Conservation (phyloP, 2,113 vertebrate genomes). For the Regulus satrapa region DNA sequence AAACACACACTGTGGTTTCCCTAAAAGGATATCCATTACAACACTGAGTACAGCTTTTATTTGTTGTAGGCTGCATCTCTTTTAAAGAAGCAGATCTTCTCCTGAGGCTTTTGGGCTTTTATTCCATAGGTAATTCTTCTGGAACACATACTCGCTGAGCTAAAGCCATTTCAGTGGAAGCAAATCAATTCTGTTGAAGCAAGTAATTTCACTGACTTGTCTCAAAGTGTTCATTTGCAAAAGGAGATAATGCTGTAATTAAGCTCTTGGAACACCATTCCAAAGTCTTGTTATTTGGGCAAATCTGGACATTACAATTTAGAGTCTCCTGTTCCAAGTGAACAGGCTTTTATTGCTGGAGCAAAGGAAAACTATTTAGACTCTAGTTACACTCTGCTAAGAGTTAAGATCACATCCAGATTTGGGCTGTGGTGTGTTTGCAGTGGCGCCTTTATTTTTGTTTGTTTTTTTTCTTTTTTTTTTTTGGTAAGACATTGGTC, state of each 20-base stretch:
- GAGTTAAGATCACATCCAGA: neutral
- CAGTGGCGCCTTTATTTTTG: neutral
- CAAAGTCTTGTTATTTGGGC: neutral
- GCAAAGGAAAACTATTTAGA: neutral
- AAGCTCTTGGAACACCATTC: neutral
- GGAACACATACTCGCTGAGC: neutral
- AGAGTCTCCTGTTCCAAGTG: neutral
- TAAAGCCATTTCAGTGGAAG: neutral
- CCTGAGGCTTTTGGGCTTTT: neutral
- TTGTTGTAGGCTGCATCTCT: neutral
- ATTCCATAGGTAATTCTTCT: neutral
- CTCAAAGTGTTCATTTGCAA: neutral
- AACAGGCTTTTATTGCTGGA: neutral
- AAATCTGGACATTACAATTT: neutral
- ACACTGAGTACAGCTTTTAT: neutral
- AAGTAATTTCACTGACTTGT: neutral
- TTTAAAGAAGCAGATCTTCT: neutral
- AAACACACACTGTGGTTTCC: neutral
- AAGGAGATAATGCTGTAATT: constrained; percentile 9
- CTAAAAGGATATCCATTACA: neutral
- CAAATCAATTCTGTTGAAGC: neutral
- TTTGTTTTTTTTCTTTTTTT: neutral
- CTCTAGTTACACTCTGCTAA: neutral
- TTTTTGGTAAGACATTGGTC: neutral
- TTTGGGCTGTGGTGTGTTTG: neutral